These are phyloP conservation scores for Patagioenas fasciata DNA, from an alignment of 2,113 vertebrate species.

Conservation along the genomic window DNA sequence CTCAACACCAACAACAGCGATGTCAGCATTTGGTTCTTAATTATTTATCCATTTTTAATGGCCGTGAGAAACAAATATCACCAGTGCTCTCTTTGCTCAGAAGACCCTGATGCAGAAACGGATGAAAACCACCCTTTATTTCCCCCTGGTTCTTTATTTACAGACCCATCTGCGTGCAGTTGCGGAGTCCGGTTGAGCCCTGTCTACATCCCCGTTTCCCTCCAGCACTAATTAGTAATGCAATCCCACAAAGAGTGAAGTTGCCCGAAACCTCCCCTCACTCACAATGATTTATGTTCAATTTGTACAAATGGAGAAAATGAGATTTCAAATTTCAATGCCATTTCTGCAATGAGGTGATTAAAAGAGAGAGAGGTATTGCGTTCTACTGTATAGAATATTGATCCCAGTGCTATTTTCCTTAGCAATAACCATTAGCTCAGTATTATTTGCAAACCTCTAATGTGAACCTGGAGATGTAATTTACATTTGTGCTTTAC, in stretches of 20 bases:
- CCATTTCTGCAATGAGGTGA: constrained; percentile 95
- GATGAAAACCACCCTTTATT: neutral
- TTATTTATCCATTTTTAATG: neutral
- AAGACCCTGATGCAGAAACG: neutral
- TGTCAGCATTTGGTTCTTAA: neutral
- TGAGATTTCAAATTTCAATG: constrained; percentile 92
- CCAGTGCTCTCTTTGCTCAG: neutral
- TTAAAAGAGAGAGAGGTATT: constrained; percentile 97
- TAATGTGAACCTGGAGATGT: constrained; percentile 83
- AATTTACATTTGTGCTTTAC: constrained; percentile 85
- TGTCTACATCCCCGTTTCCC: constrained; percentile 24
- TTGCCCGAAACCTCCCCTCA: constrained; percentile 82
- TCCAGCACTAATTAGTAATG: constrained; percentile 89
- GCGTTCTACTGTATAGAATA: constrained; percentile 88
- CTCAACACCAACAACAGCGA: neutral
- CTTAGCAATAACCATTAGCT: constrained; percentile 98
- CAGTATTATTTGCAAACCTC: constrained; percentile 84
- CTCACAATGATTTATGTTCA: constrained; percentile 95
- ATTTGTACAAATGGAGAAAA: constrained; percentile 92
- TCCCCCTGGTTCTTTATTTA: neutral
- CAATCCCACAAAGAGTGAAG: constrained; percentile 89
- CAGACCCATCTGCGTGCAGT: constrained; percentile 12
- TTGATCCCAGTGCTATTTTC: constrained; percentile 98
- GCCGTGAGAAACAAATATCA: neutral
- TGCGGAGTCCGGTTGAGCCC: constrained; percentile 54